These are phyloP conservation scores for Polietes domitor DNA, from an alignment of 2,888 invertebrate species.

Conservation along the genomic window DNA sequence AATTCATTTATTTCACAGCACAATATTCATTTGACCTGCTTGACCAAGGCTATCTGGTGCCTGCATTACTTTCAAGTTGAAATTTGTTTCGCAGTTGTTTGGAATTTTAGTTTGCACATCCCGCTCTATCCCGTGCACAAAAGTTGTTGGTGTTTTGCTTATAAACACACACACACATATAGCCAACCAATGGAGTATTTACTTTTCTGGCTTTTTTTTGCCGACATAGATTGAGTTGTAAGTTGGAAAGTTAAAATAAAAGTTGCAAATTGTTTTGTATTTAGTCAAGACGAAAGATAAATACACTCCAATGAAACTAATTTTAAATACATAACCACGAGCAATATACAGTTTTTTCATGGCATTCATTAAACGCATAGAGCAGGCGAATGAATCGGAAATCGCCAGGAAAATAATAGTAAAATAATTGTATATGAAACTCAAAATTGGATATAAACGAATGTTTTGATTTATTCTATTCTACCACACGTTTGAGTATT, in stretches of 20 bases:
- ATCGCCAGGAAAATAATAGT: too few species aligned
- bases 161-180: not conserved
- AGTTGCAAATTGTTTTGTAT: not conserved
- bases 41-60: not conserved
- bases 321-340: too few species aligned
- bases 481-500: too few species aligned
- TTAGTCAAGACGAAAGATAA: not conserved
- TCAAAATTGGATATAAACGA: too few species aligned
- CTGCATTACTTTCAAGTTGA: not conserved
- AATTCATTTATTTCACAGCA: not conserved
- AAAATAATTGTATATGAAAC: too few species aligned
- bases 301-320: not conserved
- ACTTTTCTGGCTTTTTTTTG: not conserved
- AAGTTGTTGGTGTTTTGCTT: not conserved
- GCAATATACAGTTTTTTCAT: too few species aligned
- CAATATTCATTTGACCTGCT: not conserved
- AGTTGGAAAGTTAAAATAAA: not conserved
- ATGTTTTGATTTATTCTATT: too few species aligned
- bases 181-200: not conserved
- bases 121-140: not conserved
- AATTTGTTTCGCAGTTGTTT: constrained; percentile 4
- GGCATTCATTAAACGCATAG: too few species aligned
- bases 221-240: not conserved
- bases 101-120: not conserved
- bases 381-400: too few species aligned